Percentiles rank a stretch among this genome's conserved stretches.
Conservation (phyloP, 2,113 vertebrate genomes). For the Corythornis cristatus region DNA sequence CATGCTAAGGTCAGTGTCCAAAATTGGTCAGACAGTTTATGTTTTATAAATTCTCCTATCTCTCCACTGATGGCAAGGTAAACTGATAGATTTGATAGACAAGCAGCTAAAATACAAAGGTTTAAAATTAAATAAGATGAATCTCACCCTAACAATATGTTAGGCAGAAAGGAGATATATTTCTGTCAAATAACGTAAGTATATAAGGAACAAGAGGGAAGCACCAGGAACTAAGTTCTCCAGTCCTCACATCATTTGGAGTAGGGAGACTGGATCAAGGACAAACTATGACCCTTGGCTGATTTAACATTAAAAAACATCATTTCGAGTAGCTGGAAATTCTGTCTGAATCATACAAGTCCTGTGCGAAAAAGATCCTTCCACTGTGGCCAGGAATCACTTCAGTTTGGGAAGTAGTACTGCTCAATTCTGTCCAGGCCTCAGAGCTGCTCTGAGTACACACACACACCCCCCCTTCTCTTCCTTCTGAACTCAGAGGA, state of each 20-base stretch:
- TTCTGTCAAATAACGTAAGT: neutral
- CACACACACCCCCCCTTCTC: neutral
- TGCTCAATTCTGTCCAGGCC: neutral
- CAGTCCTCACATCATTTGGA: neutral
- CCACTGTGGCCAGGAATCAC: rapidly evolving
- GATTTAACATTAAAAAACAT: neutral
- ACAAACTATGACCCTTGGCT: neutral
- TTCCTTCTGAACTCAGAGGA: neutral
- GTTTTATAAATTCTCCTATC: neutral
- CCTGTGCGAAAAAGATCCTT: neutral
- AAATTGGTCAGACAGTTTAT: neutral
- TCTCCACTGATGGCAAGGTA: neutral
- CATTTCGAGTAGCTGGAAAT: neutral
- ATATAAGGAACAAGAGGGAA: neutral
- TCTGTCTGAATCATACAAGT: neutral
- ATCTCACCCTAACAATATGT: neutral
- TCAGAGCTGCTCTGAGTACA: neutral
- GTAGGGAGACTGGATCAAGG: neutral
- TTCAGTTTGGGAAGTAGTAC: neutral
- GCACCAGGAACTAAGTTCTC: neutral
- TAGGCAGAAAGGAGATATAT: neutral
- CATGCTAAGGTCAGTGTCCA: neutral
- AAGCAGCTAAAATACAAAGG: neutral
- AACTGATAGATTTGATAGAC: neutral
- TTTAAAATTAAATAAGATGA: neutral